phyloP scores from a whole-genome alignment of 2,113 vertebrate species.

The Cynocephalus volans region DNA sequence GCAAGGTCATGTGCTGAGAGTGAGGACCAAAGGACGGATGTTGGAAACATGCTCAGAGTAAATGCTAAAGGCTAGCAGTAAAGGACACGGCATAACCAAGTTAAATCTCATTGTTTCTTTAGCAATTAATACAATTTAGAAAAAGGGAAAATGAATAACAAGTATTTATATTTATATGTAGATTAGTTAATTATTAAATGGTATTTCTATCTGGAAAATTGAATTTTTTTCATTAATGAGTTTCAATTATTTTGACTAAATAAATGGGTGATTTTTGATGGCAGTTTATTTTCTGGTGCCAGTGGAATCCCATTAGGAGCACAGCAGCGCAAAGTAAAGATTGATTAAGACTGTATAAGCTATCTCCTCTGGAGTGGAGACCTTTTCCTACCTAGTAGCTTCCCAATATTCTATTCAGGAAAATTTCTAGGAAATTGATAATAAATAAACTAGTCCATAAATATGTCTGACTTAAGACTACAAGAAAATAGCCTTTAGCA shows the following conservation, averaged over 20 bases:
- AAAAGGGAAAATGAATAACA: neutral
- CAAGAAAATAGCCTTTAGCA: conserved; percentile 23
- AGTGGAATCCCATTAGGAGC: neutral
- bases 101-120: neutral
- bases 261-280: conserved; percentile 45
- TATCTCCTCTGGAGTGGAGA: neutral
- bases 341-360: conserved; percentile 1
- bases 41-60: neutral
- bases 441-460: conserved; percentile 45
- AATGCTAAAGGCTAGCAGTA: neutral
- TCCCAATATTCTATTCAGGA: neutral
- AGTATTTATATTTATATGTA: neutral
- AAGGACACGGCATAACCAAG: neutral
- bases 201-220: neutral
- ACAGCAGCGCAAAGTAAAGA: neutral
- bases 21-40: neutral
- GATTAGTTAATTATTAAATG: conserved; percentile 31
- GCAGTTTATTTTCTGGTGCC: conserved; percentile 35
- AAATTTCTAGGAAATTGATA: conserved; percentile 24
- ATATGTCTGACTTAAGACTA: neutral
- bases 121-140: neutral
- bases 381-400: neutral
- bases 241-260: conserved; percentile 36
- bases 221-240: conserved; percentile 18
- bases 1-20: neutral